Evolutionary conservation across 2,888 invertebrate genomes (phyloP).

Genomic region (Campoletis raptor): DNA sequence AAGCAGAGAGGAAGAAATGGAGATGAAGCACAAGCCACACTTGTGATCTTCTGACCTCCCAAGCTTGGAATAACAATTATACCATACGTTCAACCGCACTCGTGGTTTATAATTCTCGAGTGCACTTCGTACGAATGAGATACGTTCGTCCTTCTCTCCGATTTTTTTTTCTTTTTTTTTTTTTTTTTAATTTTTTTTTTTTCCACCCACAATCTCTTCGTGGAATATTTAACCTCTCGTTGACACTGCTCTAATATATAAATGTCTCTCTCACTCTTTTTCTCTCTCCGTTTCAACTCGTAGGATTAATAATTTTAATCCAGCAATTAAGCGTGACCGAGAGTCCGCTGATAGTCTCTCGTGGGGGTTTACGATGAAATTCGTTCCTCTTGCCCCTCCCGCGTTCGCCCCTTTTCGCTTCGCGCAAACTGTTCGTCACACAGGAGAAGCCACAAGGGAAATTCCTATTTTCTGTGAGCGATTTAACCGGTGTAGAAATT

Average conservation of each 20-base stretch:
- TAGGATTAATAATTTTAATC: conserved; percentile 61
- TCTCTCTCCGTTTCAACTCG: neutral
- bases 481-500: conserved; percentile 14
- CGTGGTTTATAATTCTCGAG: conserved; percentile 30
- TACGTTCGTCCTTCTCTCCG: neutral
- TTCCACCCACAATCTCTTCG: conserved; percentile 23
- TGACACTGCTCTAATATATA: conserved; percentile 43
- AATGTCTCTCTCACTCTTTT: neutral
- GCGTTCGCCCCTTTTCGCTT: neutral
- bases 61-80: conserved; percentile 62
- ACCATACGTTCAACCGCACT: conserved; percentile 60
- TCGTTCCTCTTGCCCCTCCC: neutral
- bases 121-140: conserved; percentile 53
- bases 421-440: conserved; percentile 18
- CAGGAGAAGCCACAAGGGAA: conserved; percentile 30
- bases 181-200: neutral
- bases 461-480: conserved; percentile 16
- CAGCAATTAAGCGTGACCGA: conserved; percentile 50
- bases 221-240: conserved; percentile 62
- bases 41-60: conserved; percentile 49
- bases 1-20: conserved; percentile 8
- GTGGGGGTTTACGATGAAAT: conserved; percentile 8
- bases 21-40: conserved; percentile 40
- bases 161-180: neutral
- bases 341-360: conserved; percentile 32